Percentiles rank a stretch among this genome's conserved stretches.
These are phyloP conservation scores for Harpegnathos saltator DNA, from an alignment of 1,140 invertebrate species.

Conservation along the genomic window DNA sequence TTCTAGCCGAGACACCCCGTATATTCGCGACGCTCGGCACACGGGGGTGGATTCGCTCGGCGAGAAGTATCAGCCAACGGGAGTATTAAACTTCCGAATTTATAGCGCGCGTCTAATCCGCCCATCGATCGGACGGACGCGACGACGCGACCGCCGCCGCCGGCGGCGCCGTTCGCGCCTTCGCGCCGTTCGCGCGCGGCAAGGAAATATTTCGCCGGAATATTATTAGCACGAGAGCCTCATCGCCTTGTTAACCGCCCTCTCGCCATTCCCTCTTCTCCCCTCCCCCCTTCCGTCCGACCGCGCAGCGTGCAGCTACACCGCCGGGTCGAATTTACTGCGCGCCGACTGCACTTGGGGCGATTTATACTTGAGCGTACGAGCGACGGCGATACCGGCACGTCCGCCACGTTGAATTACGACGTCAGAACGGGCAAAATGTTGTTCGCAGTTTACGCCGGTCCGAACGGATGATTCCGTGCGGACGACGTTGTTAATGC, in stretches of 20 bases:
- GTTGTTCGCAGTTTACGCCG: neutral
- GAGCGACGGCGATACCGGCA: conserved; percentile 51
- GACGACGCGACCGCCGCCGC: neutral
- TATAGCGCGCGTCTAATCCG: conserved; percentile 13
- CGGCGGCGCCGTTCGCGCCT: conserved; percentile 10
- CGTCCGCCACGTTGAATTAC: conserved; percentile 41
- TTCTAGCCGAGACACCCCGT: neutral
- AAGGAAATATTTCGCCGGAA: conserved; percentile 51
- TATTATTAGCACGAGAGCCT: conserved; percentile 51
- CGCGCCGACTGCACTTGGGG: conserved; percentile 34
- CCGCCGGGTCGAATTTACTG: conserved; percentile 31
- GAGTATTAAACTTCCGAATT: conserved; percentile 69
- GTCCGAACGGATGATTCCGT: conserved; percentile 8
- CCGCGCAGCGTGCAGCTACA: neutral
- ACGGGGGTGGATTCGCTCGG: neutral
- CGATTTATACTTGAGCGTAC: conserved; percentile 49
- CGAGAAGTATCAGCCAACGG: conserved; percentile 39
- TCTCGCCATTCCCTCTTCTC: no score
- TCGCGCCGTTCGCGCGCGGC: neutral
- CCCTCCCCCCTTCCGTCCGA: neutral
- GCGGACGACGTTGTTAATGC: conserved; percentile 2
- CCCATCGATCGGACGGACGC: conserved; percentile 47
- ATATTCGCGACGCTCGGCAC: neutral
- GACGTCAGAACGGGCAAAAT: conserved; percentile 10
- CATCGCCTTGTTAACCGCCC: conserved; percentile 40